Base-by-base conservation (phyloP, 92 coral and sea anemone species). In the Ricordea florida region DNA sequence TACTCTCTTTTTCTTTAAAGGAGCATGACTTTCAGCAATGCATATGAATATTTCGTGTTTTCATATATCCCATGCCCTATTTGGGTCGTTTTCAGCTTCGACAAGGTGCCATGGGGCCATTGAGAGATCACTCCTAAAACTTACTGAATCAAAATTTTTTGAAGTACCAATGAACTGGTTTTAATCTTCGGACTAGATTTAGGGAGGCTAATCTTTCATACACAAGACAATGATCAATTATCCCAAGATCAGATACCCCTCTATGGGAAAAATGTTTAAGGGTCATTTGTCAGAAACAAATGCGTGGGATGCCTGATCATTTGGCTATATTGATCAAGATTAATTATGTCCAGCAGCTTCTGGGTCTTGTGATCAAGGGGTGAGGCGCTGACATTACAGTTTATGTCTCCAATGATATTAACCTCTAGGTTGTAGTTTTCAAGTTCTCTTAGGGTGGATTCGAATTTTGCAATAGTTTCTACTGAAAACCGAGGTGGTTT, bases 401-500 rank as follows among this genome's bases (percentile, higher is more conserved):
- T 68, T 49, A 68, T 11, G 42, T 48, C 45, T 28, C 46, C 75
- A 30, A 8, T 30, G n/a, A 48, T 68, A 22, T 17, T 49, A 29
- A 68, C 46, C 42, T 68, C 62, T 13, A 49, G 27, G 23, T 49
- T 49, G 29, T 68, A 68, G 20, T 34, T 28, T 49, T 68, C 62
- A 9, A 68, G 37, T 49, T 29, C 38, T 31, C 28, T 35, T 16
- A 68, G 25, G 16, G 40, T 45, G 38, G 48, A 28, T 43, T 68
- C 43, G 24, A 68, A 68, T 68, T 20, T 49, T 43, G 36, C 56
- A 3, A 68, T 30, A n/a, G 23, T 27, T 15, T 68, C 75, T 24
- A 48, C 49, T 0, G 5, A 20, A 24, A 61, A 45, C 41, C 75
- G 45, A 68, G 62, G 75, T 47, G 75, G 62, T 20, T 34, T 68